Evolutionary conservation across 2,888 invertebrate genomes (phyloP), one percentile per base, ranked within the genome.

Genomic region (Coleophora flavipennella): DNA sequence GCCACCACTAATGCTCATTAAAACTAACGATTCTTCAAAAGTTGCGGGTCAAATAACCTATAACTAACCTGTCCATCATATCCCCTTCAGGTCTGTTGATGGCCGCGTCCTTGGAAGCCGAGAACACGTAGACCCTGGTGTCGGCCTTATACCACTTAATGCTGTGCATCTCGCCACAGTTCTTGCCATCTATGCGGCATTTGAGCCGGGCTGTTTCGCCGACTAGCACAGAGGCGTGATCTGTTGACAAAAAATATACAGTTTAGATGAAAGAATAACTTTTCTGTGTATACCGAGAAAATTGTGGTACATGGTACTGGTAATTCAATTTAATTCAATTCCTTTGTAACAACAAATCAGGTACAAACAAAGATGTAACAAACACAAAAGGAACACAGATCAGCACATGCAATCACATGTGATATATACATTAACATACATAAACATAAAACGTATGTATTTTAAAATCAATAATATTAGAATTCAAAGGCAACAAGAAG

Each of bases 71-170:
- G 69, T 88, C 87, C 53, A 88, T 88, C 74, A 92, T 89, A 42
- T 90, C 89, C 45, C 91, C 91, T 59, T 91, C 92, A 0, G 91
- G 88, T 40, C 89, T 74, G 46, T 90, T 88, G 47, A 91, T 87
- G 25, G 87, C 85, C 2, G 88, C 88, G 33, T 90, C 87, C 27
- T 87, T 88, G 7, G 88, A 86, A 47, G 91, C 90, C 45, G 92
- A 92, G 81, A 90, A 92, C 53, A 93, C 91, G 74, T 91, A 92
- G 41, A 93, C 91, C 41, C 93, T 72, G 35, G 87, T 85, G 43
- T 90, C 88, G 2, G 89, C 91, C 51, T 91, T 89, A 77, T 93
- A 93, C 93, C 93, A 94, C 68, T 93, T 93, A 68, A 94, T 91
- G 73, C 91, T 92, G 80, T 94, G 93, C 62, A 93, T 88, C 48